Conservation (phyloP, 2,888 invertebrate genomes). For the Fragum whitleyi region DNA sequence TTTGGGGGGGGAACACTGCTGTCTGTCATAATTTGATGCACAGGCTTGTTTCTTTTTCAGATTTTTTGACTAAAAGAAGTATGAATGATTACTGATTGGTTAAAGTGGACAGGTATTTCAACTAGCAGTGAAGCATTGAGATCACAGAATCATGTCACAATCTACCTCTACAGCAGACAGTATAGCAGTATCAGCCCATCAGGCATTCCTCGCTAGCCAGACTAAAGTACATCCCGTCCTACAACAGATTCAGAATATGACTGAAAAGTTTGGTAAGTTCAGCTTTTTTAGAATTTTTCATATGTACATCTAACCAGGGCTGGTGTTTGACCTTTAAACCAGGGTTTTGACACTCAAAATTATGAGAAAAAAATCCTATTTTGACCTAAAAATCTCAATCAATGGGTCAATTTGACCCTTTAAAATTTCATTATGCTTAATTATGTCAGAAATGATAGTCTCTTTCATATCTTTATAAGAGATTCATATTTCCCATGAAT, state of each 20-base stretch:
- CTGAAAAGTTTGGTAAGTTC: slow-evolving; percentile 51
- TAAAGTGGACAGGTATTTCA: neutral
- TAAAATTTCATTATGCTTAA: too few relatives aligned
- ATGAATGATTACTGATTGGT: neutral
- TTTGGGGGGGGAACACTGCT: too few relatives aligned
- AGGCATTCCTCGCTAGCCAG: slow-evolving; percentile 57
- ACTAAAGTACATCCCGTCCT: slow-evolving; percentile 67
- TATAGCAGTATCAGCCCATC: slow-evolving; percentile 42
- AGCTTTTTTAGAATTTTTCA: too few relatives aligned
- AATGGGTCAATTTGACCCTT: neutral
- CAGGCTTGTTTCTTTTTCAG: too few relatives aligned
- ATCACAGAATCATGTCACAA: slow-evolving; percentile 1
- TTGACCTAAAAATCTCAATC: neutral
- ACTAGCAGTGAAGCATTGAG: neutral
- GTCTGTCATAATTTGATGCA: too few relatives aligned
- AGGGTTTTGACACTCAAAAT: too few relatives aligned
- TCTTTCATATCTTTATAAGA: too few relatives aligned
- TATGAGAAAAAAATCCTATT: neutral
- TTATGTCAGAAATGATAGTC: too few relatives aligned
- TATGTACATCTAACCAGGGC: neutral
- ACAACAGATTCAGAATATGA: slow-evolving; percentile 69
- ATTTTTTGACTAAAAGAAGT: too few relatives aligned
- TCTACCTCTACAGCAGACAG: neutral
- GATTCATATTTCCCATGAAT: too few relatives aligned
- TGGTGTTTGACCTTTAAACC: too few relatives aligned